Conservation (phyloP, 1,140 invertebrate species). For the Drosophila nigromelanica region DNA sequence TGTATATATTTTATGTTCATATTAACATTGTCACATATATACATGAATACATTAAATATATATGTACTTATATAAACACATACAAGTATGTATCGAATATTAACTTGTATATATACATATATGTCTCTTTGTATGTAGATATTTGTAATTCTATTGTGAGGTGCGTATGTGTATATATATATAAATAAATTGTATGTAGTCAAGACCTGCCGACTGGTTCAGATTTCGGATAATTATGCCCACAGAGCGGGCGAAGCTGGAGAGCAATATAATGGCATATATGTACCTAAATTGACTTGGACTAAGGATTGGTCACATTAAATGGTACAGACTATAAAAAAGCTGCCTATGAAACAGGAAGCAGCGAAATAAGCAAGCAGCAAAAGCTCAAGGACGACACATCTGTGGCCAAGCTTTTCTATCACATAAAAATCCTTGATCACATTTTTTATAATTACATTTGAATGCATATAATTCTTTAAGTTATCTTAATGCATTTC, state of each 20-base stretch:
- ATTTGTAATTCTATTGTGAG: conserved; percentile 17
- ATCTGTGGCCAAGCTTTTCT: not conserved
- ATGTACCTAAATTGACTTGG: not conserved
- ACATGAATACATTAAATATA: not conserved
- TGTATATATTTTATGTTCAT: conserved; percentile 6
- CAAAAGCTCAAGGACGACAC: not conserved
- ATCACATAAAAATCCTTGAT: not conserved
- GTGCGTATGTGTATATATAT: not conserved
- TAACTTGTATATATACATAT: not conserved
- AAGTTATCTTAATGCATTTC: too few species aligned
- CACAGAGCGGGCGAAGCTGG: not conserved
- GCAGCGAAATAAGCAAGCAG: not conserved
- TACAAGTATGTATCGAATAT: not conserved
- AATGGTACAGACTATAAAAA: not conserved
- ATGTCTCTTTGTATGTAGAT: not conserved
- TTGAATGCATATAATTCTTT: too few species aligned
- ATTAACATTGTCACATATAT: conserved; percentile 25
- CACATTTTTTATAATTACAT: too few species aligned
- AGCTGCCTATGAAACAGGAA: not conserved
- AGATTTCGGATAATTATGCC: conserved; percentile 10
- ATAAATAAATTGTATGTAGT: not conserved
- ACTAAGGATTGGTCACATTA: not conserved
- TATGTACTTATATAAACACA: conserved; percentile 3
- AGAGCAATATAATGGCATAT: not conserved
- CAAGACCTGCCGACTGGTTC: not conserved